A percentile compares a stretch with the other conserved stretches of the same genome.
Conservation (phyloP, 2,888 invertebrate genomes). For the Mycogona germanica region DNA sequence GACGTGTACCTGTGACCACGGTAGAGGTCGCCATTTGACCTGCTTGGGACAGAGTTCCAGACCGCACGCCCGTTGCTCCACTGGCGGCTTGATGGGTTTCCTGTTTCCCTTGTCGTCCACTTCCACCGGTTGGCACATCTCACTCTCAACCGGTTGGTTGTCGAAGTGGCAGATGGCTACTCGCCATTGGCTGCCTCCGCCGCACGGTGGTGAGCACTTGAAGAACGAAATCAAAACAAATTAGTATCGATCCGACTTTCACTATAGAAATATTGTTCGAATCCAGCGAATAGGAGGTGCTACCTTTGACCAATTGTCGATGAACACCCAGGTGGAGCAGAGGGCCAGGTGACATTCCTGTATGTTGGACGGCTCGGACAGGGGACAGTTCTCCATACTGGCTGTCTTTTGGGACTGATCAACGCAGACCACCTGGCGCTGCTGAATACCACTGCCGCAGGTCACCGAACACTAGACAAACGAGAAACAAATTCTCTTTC, state of each 20-base stretch:
- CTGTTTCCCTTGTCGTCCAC: background rate
- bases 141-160: background rate
- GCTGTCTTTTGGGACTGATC: conserved; percentile 18
- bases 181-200: conserved; percentile 51
- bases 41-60: background rate
- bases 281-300: too few relatives aligned
- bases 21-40: background rate
- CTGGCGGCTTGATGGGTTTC: background rate
- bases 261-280: background rate
- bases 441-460: conserved; percentile 29
- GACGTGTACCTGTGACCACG: background rate
- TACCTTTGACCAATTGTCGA: conserved; percentile 16
- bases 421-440: conserved; percentile 27
- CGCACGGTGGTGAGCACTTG: conserved; percentile 58
- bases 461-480: conserved; percentile 28
- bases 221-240: conserved; percentile 17
- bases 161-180: conserved; percentile 42
- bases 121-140: background rate
- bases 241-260: background rate
- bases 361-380: background rate
- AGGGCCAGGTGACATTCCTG: background rate
- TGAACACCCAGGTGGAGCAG: conserved; percentile 5
- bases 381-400: background rate
- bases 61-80: conserved; percentile 1
- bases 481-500: too few relatives aligned